Evolutionary conservation across 2,888 invertebrate species (phyloP).

Genomic region (Drosophila picticornis): DNA sequence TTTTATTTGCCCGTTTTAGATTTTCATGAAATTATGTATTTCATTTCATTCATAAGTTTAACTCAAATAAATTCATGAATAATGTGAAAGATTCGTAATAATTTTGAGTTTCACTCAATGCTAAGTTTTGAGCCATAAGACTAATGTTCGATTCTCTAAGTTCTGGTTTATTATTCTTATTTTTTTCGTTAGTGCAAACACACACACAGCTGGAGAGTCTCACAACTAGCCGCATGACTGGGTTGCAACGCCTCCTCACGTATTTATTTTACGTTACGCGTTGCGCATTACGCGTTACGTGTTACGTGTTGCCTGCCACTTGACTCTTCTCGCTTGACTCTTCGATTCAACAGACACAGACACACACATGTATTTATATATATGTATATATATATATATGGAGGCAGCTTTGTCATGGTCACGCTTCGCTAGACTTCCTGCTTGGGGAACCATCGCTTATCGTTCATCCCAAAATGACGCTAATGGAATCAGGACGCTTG

Average conservation of each 20-base stretch:
- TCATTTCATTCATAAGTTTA: background rate
- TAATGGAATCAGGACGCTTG: slow-evolving; percentile 54
- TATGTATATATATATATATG: background rate
- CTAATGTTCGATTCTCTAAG: background rate
- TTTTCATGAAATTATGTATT: background rate
- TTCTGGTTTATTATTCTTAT: background rate
- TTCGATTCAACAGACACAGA: slow-evolving; percentile 29
- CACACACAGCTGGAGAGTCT: slow-evolving; percentile 2
- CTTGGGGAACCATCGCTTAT: slow-evolving; percentile 16
- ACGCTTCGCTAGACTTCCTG: slow-evolving; percentile 31
- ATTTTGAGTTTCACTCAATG: background rate
- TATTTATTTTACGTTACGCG: slow-evolving; percentile 27
- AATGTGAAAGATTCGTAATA: background rate
- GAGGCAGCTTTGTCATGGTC: slow-evolving; percentile 35
- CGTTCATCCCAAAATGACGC: slow-evolving; percentile 33
- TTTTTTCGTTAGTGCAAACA: background rate
- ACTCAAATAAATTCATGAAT: background rate
- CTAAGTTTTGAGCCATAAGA: background rate
- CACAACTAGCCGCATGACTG: background rate
- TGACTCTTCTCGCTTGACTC: slow-evolving; percentile 31
- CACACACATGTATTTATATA: background rate
- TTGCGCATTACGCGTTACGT: slow-evolving; percentile 23
- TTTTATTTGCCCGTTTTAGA: background rate
- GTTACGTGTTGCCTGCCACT: slow-evolving; percentile 45
- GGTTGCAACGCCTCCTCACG: slow-evolving; percentile 22